Percentiles rank a stretch among this genome's conserved stretches.
These are phyloP conservation scores for Porites divaricata DNA, from an alignment of 92 coral and sea anemone species.

Conservation along the genomic window DNA sequence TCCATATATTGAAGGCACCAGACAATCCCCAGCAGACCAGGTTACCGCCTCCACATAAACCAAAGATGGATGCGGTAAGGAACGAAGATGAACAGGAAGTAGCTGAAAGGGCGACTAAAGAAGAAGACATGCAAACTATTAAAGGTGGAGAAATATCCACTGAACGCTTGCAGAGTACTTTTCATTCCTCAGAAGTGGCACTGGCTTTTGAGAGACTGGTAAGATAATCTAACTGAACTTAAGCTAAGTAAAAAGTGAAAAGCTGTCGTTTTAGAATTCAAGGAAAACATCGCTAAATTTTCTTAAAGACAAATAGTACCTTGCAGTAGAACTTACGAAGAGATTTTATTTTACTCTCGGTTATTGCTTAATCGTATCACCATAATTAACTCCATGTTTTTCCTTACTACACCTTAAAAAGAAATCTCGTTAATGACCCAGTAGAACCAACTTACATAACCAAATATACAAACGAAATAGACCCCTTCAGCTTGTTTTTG, in stretches of 20 bases:
- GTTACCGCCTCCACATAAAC: slow-evolving; percentile 35
- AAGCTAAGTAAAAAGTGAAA: too few species aligned
- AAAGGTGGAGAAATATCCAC: slow-evolving; percentile 6
- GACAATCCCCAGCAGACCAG: slow-evolving; percentile 29
- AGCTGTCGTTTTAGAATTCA: too few species aligned
- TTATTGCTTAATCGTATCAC: too few species aligned
- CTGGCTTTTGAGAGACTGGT: slow-evolving; percentile 68
- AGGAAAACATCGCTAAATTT: too few species aligned
- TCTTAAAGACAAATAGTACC: too few species aligned
- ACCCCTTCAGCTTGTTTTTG: too few species aligned
- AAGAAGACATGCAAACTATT: slow-evolving; percentile 30
- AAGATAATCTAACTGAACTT: not conserved
- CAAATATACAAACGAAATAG: not conserved
- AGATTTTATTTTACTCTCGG: too few species aligned
- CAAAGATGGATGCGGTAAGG: slow-evolving; percentile 1
- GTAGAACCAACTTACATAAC: not conserved
- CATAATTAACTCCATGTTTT: too few species aligned
- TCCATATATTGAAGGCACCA: slow-evolving; percentile 16
- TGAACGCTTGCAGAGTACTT: slow-evolving; percentile 64
- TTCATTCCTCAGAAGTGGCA: slow-evolving; percentile 65
- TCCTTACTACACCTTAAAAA: too few species aligned
- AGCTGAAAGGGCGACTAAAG: not conserved
- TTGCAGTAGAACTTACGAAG: too few species aligned
- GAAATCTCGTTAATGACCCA: too few species aligned
- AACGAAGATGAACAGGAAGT: slow-evolving; percentile 13